Evolutionary conservation across 1,140 invertebrate species (phyloP).

Genomic region (Gonatopus flavifemur): DNA sequence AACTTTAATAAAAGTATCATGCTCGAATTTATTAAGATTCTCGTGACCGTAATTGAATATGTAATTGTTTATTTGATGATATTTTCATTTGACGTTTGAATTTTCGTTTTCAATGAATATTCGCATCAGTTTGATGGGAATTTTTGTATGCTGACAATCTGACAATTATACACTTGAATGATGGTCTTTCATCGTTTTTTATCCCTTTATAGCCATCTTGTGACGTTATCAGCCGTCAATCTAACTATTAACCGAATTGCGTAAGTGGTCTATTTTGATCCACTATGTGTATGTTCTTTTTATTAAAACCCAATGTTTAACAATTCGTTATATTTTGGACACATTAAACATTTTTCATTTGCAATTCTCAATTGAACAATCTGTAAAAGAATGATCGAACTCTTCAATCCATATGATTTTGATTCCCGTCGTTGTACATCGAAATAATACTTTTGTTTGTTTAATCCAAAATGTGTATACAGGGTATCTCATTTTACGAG

Average conservation of each 20-base stretch:
- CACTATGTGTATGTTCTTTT: constrained; percentile 54
- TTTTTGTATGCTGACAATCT: constrained; percentile 31
- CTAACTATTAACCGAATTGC: constrained; percentile 85
- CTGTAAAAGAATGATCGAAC: no score
- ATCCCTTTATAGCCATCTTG: constrained; percentile 79
- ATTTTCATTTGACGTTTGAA: no score
- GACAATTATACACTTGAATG: not conserved
- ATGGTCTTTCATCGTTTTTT: constrained; percentile 55
- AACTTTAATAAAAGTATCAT: no score
- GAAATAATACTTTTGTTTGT: no score
- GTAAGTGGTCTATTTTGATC: constrained; percentile 70
- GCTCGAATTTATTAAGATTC: no score
- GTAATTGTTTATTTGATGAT: no score
- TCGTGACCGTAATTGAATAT: no score
- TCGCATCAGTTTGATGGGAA: constrained; percentile 28
- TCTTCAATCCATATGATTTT: no score
- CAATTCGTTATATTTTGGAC: constrained; percentile 19
- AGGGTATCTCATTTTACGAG: no score
- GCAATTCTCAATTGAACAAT: constrained; percentile 9
- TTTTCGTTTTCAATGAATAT: no score
- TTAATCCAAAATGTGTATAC: no score
- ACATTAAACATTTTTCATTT: constrained; percentile 2
- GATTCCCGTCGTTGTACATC: no score
- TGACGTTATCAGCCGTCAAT: constrained; percentile 86
- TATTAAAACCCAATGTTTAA: constrained; percentile 27